Conservation (phyloP, 2,113 vertebrate species). For the Ursus arctos region DNA sequence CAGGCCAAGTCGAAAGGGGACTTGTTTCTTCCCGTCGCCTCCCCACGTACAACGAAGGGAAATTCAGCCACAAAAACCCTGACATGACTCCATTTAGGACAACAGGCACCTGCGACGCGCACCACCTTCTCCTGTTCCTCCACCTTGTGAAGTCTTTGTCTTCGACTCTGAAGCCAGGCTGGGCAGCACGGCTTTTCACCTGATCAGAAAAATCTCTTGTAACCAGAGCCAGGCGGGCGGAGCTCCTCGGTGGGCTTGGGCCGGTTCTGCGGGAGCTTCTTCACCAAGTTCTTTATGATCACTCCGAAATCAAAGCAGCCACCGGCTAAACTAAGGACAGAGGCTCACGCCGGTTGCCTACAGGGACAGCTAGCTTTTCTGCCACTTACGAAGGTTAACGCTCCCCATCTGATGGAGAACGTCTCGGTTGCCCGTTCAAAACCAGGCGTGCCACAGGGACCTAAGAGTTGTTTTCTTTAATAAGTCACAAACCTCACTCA, state of each 20-base stretch:
- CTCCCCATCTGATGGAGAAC: conserved; percentile 69
- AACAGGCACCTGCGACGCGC: background rate
- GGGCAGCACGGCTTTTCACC: conserved; percentile 75
- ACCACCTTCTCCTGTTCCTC: conserved; percentile 43
- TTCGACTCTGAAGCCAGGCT: conserved; percentile 70
- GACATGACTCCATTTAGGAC: conserved; percentile 74
- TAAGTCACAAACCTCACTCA: conserved; percentile 78
- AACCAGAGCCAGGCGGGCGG: conserved; percentile 76
- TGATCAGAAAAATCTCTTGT: conserved; percentile 82
- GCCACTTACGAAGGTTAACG: conserved; percentile 80
- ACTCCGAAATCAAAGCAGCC: conserved; percentile 81
- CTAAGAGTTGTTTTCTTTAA: conserved; percentile 78
- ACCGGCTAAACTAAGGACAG: conserved; percentile 80
- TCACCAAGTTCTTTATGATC: conserved; percentile 82
- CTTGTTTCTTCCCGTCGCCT: conserved; percentile 84
- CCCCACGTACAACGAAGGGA: conserved; percentile 79
- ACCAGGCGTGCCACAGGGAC: conserved; percentile 69
- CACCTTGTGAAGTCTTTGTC: conserved; percentile 58
- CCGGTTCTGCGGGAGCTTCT: conserved; percentile 61
- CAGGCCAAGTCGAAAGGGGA: conserved; percentile 82
- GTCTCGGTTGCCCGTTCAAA: conserved; percentile 77
- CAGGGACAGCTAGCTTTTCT: conserved; percentile 75
- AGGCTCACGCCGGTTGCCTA: conserved; percentile 81
- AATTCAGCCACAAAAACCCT: conserved; percentile 81
- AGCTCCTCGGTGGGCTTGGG: conserved; percentile 62